Conservation (phyloP, 2,888 invertebrate species). For the Zygogramma bicolorata region DNA sequence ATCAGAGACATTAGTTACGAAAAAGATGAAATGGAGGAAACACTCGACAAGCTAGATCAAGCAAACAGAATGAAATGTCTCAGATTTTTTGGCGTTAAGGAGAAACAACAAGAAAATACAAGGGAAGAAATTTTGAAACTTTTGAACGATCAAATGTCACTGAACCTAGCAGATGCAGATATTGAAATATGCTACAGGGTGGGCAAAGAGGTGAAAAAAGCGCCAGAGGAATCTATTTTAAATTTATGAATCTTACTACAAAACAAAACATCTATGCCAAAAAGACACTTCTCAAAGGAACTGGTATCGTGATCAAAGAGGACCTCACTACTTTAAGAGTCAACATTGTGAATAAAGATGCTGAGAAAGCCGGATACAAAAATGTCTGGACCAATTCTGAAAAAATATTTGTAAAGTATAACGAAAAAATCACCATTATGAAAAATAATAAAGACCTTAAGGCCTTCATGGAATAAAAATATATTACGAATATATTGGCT, state of each 20-base stretch:
- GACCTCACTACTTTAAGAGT: background rate
- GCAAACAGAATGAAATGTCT: background rate
- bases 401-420: background rate
- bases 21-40: background rate
- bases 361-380: background rate
- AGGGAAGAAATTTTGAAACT: background rate
- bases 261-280: background rate
- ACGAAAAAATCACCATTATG: background rate
- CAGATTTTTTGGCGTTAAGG: background rate
- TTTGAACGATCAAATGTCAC: background rate
- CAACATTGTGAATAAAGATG: background rate
- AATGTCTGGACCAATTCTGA: background rate
- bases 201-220: background rate
- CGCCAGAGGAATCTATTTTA: background rate
- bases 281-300: background rate
- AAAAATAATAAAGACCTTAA: background rate
- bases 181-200: background rate
- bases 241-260: background rate
- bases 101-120: background rate
- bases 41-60: background rate
- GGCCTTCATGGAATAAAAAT: background rate
- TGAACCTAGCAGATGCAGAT: background rate
- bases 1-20: background rate
- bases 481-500: too few relatives aligned
- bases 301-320: background rate